These are phyloP conservation scores for Drosophila hamatofila DNA, from an alignment of 2,888 invertebrate species.

Conservation along the genomic window DNA sequence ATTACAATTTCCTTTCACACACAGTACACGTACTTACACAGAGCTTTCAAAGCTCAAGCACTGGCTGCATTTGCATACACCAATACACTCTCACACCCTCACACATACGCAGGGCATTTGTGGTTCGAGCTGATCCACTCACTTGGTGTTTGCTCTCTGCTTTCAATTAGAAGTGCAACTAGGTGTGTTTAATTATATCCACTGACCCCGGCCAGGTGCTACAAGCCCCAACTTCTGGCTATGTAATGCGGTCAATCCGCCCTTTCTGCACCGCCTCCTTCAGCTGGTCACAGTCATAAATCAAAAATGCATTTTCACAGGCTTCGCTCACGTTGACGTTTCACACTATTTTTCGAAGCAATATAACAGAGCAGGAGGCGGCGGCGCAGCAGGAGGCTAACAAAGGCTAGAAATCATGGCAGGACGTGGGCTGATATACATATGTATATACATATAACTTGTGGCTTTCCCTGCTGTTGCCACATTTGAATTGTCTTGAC, in stretches of 20 bases:
- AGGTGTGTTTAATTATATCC: slow-evolving; percentile 61
- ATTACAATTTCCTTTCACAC: background rate
- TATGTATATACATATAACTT: background rate
- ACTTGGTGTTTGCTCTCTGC: slow-evolving; percentile 17
- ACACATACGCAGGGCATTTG: slow-evolving; percentile 9
- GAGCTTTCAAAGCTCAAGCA: background rate
- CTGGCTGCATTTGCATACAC: too few relatives aligned
- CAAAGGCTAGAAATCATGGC: slow-evolving; percentile 1
- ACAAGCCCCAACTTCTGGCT: background rate
- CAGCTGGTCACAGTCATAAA: slow-evolving; percentile 37
- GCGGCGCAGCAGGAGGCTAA: background rate
- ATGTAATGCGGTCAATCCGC: slow-evolving; percentile 42
- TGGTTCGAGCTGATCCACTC: background rate
- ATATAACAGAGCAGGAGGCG: background rate
- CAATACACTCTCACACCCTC: too few relatives aligned
- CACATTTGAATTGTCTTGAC: background rate
- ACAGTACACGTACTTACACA: background rate
- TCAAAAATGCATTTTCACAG: slow-evolving; percentile 47
- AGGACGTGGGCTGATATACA: background rate
- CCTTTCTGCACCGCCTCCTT: background rate
- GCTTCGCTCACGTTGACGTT: slow-evolving; percentile 30
- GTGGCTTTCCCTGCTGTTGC: background rate
- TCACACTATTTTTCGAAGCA: background rate
- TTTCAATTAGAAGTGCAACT: slow-evolving; percentile 56
- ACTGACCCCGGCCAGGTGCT: slow-evolving; percentile 38